phyloP scores from a whole-genome alignment of 2,113 vertebrate genomes.

The Alethe diademata region DNA sequence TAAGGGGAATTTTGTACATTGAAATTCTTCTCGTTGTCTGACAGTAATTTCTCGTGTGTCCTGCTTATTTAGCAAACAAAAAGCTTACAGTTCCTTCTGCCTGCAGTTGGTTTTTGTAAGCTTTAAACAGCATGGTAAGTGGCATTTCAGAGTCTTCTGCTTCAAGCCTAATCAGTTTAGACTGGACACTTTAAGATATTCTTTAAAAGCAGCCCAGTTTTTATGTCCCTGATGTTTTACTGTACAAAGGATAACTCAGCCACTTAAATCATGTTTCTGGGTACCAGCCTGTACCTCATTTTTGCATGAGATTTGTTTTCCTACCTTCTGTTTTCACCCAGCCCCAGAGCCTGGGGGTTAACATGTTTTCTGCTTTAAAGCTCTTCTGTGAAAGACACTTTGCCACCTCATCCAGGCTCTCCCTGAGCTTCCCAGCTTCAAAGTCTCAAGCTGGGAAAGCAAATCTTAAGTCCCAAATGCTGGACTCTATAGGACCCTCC shows the following conservation, averaged over 20 bases:
- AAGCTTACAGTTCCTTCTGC: not conserved
- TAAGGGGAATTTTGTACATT: not conserved
- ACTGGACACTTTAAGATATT: not conserved
- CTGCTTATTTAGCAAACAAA: not conserved
- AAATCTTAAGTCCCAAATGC: conserved; percentile 9
- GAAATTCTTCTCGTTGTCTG: not conserved
- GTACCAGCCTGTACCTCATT: not conserved
- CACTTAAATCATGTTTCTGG: not conserved
- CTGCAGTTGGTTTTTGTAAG: not conserved
- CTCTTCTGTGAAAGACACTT: conserved; percentile 21
- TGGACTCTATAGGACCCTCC: conserved; percentile 4
- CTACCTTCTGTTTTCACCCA: not conserved
- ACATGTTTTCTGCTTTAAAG: conserved; percentile 41
- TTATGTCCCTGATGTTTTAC: not conserved
- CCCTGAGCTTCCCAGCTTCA: conserved; percentile 14
- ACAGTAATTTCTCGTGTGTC: not conserved
- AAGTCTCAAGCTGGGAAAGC: conserved; percentile 43
- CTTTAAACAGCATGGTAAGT: not conserved
- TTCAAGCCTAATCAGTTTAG: not conserved
- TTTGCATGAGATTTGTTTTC: not conserved
- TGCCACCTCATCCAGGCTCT: not conserved
- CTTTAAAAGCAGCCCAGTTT: not conserved
- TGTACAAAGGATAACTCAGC: not conserved
- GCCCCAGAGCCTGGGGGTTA: not conserved
- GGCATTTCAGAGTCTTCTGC: conserved; percentile 9